A percentile compares a stretch with the other conserved stretches of the same genome.
Evolutionary conservation across 2,888 invertebrate genomes (phyloP).

Genomic region (Iselma pallidipennis): DNA sequence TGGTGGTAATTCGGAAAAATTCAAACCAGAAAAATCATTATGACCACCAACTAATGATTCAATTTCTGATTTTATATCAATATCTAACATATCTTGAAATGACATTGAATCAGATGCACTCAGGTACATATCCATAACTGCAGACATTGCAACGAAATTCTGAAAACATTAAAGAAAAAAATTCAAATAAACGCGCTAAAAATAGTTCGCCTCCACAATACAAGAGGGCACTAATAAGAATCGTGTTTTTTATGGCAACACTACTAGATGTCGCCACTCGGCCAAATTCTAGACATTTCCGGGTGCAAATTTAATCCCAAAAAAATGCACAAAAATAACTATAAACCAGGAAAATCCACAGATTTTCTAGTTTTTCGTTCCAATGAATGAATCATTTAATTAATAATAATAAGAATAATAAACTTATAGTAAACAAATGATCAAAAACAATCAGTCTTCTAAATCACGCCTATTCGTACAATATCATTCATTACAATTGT

Average conservation of each 20-base stretch:
- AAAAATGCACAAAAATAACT: too few species aligned
- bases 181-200: not conserved
- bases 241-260: not conserved
- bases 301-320: too few species aligned
- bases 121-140: slow-evolving; percentile 61
- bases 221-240: not conserved
- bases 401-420: too few species aligned
- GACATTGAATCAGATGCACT: slow-evolving; percentile 63
- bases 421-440: too few species aligned
- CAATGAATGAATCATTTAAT: too few species aligned
- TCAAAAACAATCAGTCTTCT: too few species aligned
- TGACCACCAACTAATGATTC: slow-evolving; percentile 77
- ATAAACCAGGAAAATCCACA: too few species aligned
- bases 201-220: not conserved
- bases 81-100: slow-evolving; percentile 88
- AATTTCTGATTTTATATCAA: slow-evolving; percentile 86
- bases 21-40: slow-evolving; percentile 66
- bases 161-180: slow-evolving; percentile 3
- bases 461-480: too few species aligned
- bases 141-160: slow-evolving; percentile 41
- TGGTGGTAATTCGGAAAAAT: slow-evolving; percentile 66
- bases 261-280: not conserved
- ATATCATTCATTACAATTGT: too few species aligned
- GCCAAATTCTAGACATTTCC: not conserved
- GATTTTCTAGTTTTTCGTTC: too few species aligned